Conservation (phyloP, 2,797 vertebrate genomes). For the Muscicapa striata region DNA sequence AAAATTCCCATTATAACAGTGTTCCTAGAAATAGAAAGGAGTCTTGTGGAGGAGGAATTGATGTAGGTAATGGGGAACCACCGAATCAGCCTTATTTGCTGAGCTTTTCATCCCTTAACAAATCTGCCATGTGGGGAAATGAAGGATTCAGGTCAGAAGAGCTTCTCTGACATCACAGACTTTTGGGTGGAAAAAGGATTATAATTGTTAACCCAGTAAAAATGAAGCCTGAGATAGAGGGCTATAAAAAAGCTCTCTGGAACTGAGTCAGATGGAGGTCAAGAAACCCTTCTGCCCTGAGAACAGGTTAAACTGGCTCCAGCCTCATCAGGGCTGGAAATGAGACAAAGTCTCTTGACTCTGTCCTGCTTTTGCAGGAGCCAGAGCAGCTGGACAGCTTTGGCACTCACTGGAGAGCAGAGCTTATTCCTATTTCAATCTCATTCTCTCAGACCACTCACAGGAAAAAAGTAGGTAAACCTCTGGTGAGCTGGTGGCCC, state of each 20-base stretch:
- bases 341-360: neutral
- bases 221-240: neutral
- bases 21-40: neutral
- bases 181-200: neutral
- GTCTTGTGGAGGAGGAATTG: neutral
- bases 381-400: neutral
- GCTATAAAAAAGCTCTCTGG: neutral
- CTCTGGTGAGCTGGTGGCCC: neutral
- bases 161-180: neutral
- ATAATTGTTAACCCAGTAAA: neutral
- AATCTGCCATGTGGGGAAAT: neutral
- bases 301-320: neutral
- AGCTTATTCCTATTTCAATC: neutral
- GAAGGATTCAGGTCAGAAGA: neutral
- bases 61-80: neutral
- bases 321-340: neutral
- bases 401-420: neutral
- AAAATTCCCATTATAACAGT: neutral
- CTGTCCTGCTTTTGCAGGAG: neutral
- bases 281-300: neutral
- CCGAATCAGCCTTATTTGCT: neutral
- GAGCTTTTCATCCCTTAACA: neutral
- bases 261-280: neutral
- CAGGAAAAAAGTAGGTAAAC: neutral
- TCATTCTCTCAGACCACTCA: neutral